Conservation (phyloP, 2,888 invertebrate genomes). For the Ectemnius continuus region DNA sequence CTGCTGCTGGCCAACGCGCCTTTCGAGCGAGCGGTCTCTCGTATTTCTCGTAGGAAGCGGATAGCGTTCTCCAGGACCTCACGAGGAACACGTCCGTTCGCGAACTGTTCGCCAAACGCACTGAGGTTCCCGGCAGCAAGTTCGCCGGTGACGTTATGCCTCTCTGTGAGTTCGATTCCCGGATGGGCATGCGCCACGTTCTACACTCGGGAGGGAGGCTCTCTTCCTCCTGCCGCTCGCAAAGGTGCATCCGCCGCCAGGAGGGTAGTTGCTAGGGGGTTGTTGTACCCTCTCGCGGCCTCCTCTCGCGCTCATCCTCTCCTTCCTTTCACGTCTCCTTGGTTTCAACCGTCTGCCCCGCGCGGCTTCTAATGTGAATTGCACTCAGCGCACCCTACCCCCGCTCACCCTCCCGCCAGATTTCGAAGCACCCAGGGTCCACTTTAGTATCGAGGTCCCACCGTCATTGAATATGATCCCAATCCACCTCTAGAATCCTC, state of each 20-base stretch:
- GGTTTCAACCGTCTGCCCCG: neutral
- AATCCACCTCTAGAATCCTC: neutral
- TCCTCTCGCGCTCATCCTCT: slow-evolving; percentile 16
- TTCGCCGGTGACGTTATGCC: slow-evolving; percentile 75
- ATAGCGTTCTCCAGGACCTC: slow-evolving; percentile 56
- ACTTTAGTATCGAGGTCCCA: neutral
- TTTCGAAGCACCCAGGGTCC: neutral
- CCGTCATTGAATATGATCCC: neutral
- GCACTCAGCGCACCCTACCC: slow-evolving; percentile 5
- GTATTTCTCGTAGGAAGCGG: slow-evolving; percentile 41
- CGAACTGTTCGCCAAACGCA: slow-evolving; percentile 77
- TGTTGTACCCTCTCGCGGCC: slow-evolving; percentile 30
- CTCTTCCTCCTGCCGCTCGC: slow-evolving; percentile 31
- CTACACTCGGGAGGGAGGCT: slow-evolving; percentile 61
- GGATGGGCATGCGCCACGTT: slow-evolving; percentile 77
- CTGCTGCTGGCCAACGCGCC: slow-evolving; percentile 9
- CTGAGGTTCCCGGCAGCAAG: slow-evolving; percentile 73
- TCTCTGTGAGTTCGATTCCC: slow-evolving; percentile 67
- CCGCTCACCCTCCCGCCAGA: neutral
- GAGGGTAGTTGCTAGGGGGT: slow-evolving; percentile 53
- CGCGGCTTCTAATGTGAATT: slow-evolving; percentile 3
- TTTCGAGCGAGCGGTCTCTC: slow-evolving; percentile 27
- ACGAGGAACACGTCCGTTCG: slow-evolving; percentile 73
- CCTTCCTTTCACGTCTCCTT: slow-evolving; percentile 23
- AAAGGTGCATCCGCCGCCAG: slow-evolving; percentile 51